These are phyloP conservation scores for Blastobasis adustella DNA, from an alignment of 2,888 invertebrate genomes.

Conservation along the genomic window DNA sequence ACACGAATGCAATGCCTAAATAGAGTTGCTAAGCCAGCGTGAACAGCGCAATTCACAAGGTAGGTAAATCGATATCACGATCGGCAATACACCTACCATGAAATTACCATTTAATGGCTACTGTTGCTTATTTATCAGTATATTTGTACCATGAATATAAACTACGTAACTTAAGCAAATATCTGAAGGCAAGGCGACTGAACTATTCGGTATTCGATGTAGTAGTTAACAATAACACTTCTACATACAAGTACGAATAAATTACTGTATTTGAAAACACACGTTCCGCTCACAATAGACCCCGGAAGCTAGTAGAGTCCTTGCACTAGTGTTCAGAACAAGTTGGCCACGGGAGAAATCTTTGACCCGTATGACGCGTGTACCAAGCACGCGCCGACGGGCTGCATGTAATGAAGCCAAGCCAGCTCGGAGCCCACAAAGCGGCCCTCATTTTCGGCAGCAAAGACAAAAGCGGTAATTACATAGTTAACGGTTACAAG, in stretches of 20 bases:
- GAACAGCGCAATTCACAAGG: slow-evolving; percentile 2
- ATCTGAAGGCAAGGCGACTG: too few species aligned
- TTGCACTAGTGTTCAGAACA: too few species aligned
- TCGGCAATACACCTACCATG: neutral
- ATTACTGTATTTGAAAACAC: too few species aligned
- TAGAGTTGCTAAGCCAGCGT: neutral
- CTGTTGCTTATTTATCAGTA: neutral
- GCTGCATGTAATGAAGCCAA: neutral
- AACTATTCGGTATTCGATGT: too few species aligned
- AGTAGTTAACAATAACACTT: too few species aligned
- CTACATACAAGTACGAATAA: too few species aligned
- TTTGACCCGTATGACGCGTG: slow-evolving; percentile 28
- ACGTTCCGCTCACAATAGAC: too few species aligned
- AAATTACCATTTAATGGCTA: neutral
- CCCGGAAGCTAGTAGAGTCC: too few species aligned
- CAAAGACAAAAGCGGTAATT: slow-evolving; percentile 66
- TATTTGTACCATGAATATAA: neutral
- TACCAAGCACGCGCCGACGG: neutral
- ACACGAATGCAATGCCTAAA: neutral
- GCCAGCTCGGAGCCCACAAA: slow-evolving; percentile 31
- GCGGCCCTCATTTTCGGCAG: slow-evolving; percentile 54
- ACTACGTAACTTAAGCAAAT: too few species aligned
- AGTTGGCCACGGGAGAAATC: slow-evolving; percentile 16
- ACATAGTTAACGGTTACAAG: slow-evolving; percentile 37
- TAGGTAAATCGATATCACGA: slow-evolving; percentile 1